Base-by-base conservation (phyloP, 1,140 invertebrate species). In the Cyrtorhinus lividipennis region DNA sequence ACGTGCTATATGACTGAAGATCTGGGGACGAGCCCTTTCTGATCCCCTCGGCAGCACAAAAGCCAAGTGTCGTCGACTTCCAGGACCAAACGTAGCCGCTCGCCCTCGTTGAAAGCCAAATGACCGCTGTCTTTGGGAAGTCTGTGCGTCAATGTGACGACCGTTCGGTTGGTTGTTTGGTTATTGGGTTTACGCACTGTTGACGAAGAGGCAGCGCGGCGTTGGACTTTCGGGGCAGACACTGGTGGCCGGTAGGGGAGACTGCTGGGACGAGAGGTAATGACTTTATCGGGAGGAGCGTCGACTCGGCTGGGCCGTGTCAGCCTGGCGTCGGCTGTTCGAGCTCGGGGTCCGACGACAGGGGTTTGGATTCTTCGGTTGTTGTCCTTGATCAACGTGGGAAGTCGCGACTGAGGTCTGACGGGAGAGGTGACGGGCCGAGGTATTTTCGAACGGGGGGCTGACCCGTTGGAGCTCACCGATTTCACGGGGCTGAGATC, bases 41-140 rank as follows among this genome's bases (percentile, higher is more conserved):
- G 81, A n/a, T 85, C 83, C 20, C 85, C 85, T 64, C 83, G 76
- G 66, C 84, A 85, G 71, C 87, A 90, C 23, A 88, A 72, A 61
- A 88, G 73, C 80, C 86, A 86, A 69, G 86, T 84, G 66, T 80
- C 81, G 71, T 88, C 86, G 13, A 88, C 85, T 67, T 88, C 85
- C 24, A 88, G 73, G 44, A 88, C 83, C 2, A 89, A 79, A 66
- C 81, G 81, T 23, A 89, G 73, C 56, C 79, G 79, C 67, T 88
- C 85, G 0, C 86, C 86, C 70, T 87, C 84, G 67, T 83, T 85
- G 74, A 86, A 88, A 18, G 85, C 83, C n/a, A 88, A 73, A 68
- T 88, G 86, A 30, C 86, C 86, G 44, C 83, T 85, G 68, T 87
- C 83, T 1, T 85, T 84, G 13, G 85, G 82, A 60, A 85, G 71